phyloP scores from a whole-genome alignment of 2,888 invertebrate species.

The Dolomedes plantarius region DNA sequence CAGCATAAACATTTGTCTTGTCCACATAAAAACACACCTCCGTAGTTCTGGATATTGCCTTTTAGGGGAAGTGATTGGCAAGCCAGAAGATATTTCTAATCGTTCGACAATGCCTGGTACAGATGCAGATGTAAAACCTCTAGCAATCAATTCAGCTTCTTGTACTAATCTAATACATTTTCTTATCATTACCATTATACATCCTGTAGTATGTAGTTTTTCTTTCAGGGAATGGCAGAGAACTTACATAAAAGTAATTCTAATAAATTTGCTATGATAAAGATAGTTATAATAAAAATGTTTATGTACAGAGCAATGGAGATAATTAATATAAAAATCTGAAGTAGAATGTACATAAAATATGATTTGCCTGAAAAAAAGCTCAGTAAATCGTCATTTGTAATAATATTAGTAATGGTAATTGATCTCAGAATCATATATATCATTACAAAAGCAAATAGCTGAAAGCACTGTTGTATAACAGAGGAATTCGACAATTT shows the following conservation, averaged over 20 bases:
- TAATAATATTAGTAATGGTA: not conserved
- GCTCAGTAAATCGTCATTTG: not conserved
- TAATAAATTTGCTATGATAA: not conserved
- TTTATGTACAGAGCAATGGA: not conserved
- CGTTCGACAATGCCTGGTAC: constrained; percentile 29
- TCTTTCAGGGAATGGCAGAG: not conserved
- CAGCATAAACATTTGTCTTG: constrained; percentile 28
- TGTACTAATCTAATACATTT: constrained; percentile 58
- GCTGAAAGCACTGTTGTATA: not conserved
- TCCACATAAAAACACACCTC: constrained; percentile 39
- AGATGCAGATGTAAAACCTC: constrained; percentile 60
- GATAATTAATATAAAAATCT: not conserved
- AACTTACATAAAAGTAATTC: not conserved
- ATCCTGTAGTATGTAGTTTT: not conserved
- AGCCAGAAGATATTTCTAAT: constrained; percentile 39
- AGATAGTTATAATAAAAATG: not conserved
- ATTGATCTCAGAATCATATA: not conserved
- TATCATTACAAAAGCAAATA: not conserved
- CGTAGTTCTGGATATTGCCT: constrained; percentile 48
- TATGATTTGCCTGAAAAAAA: not conserved
- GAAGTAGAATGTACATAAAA: not conserved
- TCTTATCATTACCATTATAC: not conserved
- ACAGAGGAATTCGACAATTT: not conserved
- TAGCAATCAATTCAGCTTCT: constrained; percentile 59
- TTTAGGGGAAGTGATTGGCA: constrained; percentile 38